Conservation (phyloP, 2,113 vertebrate species). For the zebrafish (Danio rerio) region DNA sequence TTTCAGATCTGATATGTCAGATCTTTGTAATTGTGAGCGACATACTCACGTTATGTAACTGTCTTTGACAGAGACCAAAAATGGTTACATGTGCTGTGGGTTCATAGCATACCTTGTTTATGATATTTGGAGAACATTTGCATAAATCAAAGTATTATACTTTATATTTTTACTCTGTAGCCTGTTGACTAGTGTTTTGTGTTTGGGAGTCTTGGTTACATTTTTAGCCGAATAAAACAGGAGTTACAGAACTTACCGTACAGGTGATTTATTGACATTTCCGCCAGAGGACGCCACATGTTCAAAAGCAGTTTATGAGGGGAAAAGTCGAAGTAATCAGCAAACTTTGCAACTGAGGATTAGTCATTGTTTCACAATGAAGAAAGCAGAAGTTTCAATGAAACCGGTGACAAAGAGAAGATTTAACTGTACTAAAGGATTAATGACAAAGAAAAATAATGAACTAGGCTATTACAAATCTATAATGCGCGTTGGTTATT, state of each 20-base stretch:
- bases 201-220: neutral
- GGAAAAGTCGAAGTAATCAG: neutral
- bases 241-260: neutral
- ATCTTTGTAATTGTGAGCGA: conserved; percentile 12
- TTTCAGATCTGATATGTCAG: conserved; percentile 3
- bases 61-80: conserved; percentile 22
- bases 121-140: neutral
- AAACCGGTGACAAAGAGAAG: too few species aligned
- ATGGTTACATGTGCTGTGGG: conserved; percentile 32
- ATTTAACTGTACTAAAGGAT: too few species aligned
- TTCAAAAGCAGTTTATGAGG: conserved; percentile 36
- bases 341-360: neutral
- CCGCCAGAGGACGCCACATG: conserved; percentile 73
- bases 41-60: conserved; percentile 10
- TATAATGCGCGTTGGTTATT: neutral
- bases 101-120: conserved; percentile 51
- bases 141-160: neutral
- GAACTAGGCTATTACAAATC: neutral
- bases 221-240: neutral
- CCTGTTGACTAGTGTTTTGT: neutral
- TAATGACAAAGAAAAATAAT: too few species aligned
- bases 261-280: conserved; percentile 35
- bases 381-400: too few species aligned
- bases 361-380: neutral
- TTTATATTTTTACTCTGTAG: neutral